phyloP scores from a whole-genome alignment of 2,113 vertebrate species.

The Penelope pileata region DNA sequence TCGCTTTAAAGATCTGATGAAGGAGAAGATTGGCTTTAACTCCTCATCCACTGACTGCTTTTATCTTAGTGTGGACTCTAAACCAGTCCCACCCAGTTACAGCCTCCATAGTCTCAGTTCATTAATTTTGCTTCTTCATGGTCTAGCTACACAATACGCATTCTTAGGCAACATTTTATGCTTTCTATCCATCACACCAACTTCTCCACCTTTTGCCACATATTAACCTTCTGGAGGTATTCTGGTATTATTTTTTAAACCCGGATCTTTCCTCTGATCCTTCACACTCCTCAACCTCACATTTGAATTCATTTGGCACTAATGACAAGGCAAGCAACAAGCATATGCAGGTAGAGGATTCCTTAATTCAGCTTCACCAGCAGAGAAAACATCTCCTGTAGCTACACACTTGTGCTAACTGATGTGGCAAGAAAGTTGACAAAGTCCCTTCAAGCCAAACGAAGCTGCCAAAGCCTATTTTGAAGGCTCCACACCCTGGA shows the following conservation, averaged over 20 bases:
- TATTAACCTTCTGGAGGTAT: background rate
- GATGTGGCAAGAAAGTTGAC: conserved; percentile 28
- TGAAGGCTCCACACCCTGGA: background rate
- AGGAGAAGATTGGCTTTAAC: background rate
- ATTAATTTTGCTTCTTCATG: background rate
- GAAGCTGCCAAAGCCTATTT: conserved; percentile 18
- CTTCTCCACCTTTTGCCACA: background rate
- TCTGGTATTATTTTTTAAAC: background rate
- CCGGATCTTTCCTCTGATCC: background rate
- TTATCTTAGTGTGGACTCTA: background rate
- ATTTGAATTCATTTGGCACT: background rate
- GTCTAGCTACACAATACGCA: background rate
- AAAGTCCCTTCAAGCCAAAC: background rate
- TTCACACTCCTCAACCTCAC: background rate
- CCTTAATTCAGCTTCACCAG: background rate
- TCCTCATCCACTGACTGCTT: background rate
- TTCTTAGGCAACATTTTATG: background rate
- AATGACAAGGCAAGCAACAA: background rate
- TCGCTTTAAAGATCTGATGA: background rate
- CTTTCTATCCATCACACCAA: background rate
- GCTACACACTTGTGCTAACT: background rate
- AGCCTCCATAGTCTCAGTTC: background rate
- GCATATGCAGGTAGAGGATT: background rate
- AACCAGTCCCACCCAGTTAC: background rate
- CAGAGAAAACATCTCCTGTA: conserved; percentile 9